These are phyloP conservation scores for Porites cylindrica DNA, from an alignment of 92 coral and sea anemone genomes.

Conservation along the genomic window DNA sequence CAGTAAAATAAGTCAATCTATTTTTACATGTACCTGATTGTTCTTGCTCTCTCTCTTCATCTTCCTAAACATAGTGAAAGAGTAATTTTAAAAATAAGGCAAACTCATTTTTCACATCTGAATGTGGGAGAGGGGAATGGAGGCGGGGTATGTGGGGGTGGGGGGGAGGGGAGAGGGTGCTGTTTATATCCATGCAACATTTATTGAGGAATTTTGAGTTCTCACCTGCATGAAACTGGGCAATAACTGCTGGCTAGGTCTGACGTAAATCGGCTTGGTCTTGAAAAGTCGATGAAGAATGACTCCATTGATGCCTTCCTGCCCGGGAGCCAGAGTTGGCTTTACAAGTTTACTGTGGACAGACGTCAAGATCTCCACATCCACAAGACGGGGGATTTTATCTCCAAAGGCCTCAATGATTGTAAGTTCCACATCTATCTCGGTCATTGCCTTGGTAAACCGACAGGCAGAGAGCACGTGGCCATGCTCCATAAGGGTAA, in stretches of 20 bases:
- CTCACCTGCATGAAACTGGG: not conserved
- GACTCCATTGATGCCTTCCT: slow-evolving; percentile 26
- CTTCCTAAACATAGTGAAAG: not conserved
- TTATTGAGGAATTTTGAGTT: too few species aligned
- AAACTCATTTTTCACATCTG: too few species aligned
- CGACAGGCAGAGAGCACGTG: slow-evolving; percentile 66
- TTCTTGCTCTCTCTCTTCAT: not conserved
- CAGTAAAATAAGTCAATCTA: too few species aligned
- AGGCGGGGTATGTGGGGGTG: too few species aligned
- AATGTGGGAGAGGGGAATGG: too few species aligned
- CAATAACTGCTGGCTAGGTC: not conserved
- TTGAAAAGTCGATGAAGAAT: not conserved
- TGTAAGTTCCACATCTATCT: slow-evolving; percentile 48
- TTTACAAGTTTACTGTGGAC: slow-evolving; percentile 49
- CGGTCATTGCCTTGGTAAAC: slow-evolving; percentile 61
- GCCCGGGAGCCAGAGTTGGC: slow-evolving; percentile 65
- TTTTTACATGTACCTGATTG: not conserved
- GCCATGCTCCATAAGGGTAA: slow-evolving; percentile 58
- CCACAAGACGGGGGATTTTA: slow-evolving; percentile 44
- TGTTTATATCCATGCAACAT: too few species aligned
- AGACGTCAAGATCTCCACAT: slow-evolving; percentile 42
- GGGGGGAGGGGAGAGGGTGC: too few species aligned
- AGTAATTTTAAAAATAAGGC: not conserved
- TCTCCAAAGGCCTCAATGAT: slow-evolving; percentile 65
- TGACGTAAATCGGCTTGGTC: not conserved